Evolutionary conservation across 1,140 invertebrate species (phyloP).

Genomic region (Fragariocoptes setiger): DNA sequence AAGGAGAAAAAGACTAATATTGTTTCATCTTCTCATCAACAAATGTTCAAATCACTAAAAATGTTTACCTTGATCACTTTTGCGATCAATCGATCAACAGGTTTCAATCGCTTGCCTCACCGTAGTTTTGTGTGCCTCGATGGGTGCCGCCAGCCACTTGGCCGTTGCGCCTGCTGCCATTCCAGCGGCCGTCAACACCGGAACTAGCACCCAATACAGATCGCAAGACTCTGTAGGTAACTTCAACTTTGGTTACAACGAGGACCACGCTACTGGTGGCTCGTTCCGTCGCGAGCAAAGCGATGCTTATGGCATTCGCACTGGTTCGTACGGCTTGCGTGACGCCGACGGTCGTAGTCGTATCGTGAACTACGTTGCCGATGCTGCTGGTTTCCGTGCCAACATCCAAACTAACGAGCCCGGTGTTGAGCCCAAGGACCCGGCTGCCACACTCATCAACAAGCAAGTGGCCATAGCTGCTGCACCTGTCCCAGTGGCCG

Average conservation of each 20-base stretch:
- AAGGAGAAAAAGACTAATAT: neutral
- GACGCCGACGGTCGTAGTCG: slow-evolving; percentile 13
- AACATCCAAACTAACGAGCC: slow-evolving; percentile 13
- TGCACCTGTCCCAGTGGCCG: slow-evolving; percentile 2
- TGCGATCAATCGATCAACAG: neutral
- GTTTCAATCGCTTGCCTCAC: neutral
- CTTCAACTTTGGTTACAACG: slow-evolving; percentile 13
- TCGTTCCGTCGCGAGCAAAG: slow-evolving; percentile 13
- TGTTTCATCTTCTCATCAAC: neutral
- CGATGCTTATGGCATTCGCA: slow-evolving; percentile 10
- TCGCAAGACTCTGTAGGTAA: slow-evolving; percentile 12
- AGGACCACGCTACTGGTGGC: slow-evolving; percentile 12
- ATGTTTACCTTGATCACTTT: neutral
- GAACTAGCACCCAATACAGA: slow-evolving; percentile 10
- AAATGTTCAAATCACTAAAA: neutral
- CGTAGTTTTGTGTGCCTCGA: neutral
- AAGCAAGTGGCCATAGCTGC: slow-evolving; percentile 8
- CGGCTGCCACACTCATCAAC: slow-evolving; percentile 12
- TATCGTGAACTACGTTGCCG: slow-evolving; percentile 13
- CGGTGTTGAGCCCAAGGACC: slow-evolving; percentile 12
- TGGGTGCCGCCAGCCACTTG: neutral
- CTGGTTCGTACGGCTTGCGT: slow-evolving; percentile 13
- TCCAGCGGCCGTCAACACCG: slow-evolving; percentile 8
- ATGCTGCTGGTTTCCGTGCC: slow-evolving; percentile 10
- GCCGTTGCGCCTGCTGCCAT: slow-evolving; percentile 1